Evolutionary conservation across 2,888 invertebrate species (phyloP).

Genomic region (Zaprionus lineosus): DNA sequence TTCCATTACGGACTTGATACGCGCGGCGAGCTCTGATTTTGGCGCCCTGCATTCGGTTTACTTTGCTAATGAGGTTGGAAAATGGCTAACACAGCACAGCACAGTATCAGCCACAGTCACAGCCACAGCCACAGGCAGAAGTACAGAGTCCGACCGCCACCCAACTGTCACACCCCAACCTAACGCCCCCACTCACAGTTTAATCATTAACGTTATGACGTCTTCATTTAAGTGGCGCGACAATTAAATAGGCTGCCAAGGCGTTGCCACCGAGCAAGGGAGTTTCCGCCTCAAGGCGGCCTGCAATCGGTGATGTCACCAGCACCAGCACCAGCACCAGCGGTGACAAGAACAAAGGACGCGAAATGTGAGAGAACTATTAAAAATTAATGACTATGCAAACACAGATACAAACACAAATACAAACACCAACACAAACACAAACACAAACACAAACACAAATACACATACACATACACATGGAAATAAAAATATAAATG

Average conservation of each 20-base stretch:
- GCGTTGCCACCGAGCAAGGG: too few relatives aligned
- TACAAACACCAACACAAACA: constrained; percentile 12
- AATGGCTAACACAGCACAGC: too few relatives aligned
- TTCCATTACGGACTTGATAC: too few relatives aligned
- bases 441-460: constrained; percentile 28
- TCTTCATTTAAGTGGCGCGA: constrained; percentile 32
- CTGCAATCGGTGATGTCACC: constrained; percentile 57
- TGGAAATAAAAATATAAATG: too few relatives aligned
- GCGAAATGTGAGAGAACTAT: constrained; percentile 49
- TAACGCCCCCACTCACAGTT: too few relatives aligned
- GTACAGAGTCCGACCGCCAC: too few relatives aligned
- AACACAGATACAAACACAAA: constrained; percentile 45
- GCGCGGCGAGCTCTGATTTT: too few relatives aligned
- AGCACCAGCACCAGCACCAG: constrained; percentile 6
- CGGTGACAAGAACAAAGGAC: constrained; percentile 28
- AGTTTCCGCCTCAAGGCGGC: constrained; percentile 25
- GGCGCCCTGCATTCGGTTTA: too few relatives aligned
- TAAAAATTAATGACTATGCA: constrained; percentile 68
- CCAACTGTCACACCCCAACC: too few relatives aligned
- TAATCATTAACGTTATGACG: constrained; percentile 38
- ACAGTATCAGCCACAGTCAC: too few relatives aligned
- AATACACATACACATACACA: too few relatives aligned
- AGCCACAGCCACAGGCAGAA: too few relatives aligned
- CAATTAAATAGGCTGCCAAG: constrained; percentile 53
- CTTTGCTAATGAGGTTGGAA: constrained; percentile 37